These are phyloP conservation scores for Trichopria drosophilae DNA, from an alignment of 2,888 invertebrate species.

Conservation along the genomic window DNA sequence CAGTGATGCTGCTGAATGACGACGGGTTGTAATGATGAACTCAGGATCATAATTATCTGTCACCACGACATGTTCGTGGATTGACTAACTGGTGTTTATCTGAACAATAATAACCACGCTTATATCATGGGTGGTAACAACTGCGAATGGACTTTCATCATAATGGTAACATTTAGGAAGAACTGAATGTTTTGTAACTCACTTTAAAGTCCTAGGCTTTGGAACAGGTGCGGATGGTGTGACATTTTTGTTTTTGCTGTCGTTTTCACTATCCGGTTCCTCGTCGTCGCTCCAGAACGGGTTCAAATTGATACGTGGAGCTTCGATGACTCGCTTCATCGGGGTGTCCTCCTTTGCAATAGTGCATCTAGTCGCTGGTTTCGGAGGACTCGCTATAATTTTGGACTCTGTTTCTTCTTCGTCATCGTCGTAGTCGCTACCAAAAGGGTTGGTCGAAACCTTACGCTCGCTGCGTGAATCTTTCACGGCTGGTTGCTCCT, in stretches of 20 bases:
- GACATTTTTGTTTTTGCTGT: conserved; percentile 6
- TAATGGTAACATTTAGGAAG: no score
- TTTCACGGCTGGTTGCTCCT: conserved; percentile 45
- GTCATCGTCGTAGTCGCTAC: conserved; percentile 64
- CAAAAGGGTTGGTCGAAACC: conserved; percentile 67
- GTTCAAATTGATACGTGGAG: conserved; percentile 65
- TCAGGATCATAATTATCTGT: no score
- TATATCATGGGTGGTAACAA: no score
- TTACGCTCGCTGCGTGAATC: conserved; percentile 2
- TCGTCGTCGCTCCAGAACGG: conserved; percentile 77
- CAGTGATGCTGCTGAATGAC: no score
- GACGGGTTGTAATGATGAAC: no score
- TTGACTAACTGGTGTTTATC: no score
- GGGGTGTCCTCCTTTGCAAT: conserved; percentile 36
- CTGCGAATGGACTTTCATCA: no score
- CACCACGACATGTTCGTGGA: no score
- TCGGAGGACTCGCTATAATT: conserved; percentile 47
- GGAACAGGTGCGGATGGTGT: conserved; percentile 55
- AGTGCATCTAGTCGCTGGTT: conserved; percentile 51
- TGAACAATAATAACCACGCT: no score
- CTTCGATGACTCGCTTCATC: conserved; percentile 55
- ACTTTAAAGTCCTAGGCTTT: conserved; percentile 60
- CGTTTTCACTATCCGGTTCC: conserved; percentile 64
- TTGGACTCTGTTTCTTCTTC: conserved; percentile 27
- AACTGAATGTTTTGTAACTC: no score